A percentile compares a stretch with the other conserved stretches of the same genome.
These are phyloP conservation scores for Atherinomorus stipes DNA, from an alignment of 2,113 vertebrate species.

Conservation along the genomic window DNA sequence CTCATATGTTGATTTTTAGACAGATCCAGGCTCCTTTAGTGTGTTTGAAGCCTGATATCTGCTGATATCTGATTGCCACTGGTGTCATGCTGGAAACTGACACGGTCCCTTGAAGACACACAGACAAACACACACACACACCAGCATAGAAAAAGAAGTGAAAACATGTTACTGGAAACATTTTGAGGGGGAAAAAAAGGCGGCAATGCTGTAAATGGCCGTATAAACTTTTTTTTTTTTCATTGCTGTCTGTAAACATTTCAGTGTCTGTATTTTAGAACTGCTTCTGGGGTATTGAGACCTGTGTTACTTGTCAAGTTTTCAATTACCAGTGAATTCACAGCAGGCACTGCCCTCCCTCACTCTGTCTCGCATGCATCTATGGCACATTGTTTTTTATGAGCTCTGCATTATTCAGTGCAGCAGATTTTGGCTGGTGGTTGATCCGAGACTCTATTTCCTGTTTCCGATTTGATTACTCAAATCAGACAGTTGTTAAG, in stretches of 20 bases:
- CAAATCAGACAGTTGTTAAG: conserved; percentile 62
- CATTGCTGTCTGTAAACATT: conserved; percentile 27
- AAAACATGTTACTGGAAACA: no score
- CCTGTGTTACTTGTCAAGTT: conserved; percentile 58
- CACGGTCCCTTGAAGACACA: no score
- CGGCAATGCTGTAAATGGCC: neutral
- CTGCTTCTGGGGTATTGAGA: conserved; percentile 39
- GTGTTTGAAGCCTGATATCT: neutral
- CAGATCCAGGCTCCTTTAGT: neutral
- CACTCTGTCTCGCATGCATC: conserved; percentile 36
- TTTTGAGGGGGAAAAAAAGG: neutral
- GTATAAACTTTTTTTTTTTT: conserved; percentile 26
- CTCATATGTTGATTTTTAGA: no score
- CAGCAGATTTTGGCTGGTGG: conserved; percentile 52
- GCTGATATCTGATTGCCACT: neutral
- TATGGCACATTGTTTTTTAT: conserved; percentile 37
- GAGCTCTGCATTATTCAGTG: conserved; percentile 74
- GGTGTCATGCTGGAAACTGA: neutral
- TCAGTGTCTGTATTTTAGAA: conserved; percentile 28
- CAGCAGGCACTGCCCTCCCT: conserved; percentile 44
- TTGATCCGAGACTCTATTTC: conserved; percentile 71
- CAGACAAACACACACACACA: no score
- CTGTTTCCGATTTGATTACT: conserved; percentile 72
- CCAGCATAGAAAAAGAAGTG: no score
- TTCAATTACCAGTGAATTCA: conserved; percentile 72